These are phyloP conservation scores for Cololabis saira DNA, from an alignment of 2,113 vertebrate species.

Conservation along the genomic window DNA sequence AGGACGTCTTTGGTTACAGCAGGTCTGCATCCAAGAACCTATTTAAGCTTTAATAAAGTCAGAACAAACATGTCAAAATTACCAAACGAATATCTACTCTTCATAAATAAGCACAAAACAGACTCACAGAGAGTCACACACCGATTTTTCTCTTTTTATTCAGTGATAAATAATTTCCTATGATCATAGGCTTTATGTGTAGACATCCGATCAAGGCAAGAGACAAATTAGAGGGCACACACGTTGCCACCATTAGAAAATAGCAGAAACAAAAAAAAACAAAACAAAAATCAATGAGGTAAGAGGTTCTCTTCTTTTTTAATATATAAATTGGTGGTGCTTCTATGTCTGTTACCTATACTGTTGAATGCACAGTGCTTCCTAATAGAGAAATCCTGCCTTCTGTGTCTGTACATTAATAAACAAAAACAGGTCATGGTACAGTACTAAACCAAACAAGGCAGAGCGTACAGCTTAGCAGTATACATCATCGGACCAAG, in stretches of 20 bases:
- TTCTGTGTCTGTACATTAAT: conserved; percentile 76
- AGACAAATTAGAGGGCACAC: conserved; percentile 81
- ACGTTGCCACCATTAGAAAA: conserved; percentile 72
- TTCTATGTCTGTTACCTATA: conserved; percentile 79
- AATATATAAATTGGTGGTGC: conserved; percentile 76
- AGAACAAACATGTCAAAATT: not conserved
- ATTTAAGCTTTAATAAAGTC: no score
- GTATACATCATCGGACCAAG: conserved; percentile 57
- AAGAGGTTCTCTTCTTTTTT: conserved; percentile 80
- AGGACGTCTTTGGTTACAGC: no score
- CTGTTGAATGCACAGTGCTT: conserved; percentile 79
- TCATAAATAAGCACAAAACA: conserved; percentile 34
- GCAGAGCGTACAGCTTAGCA: conserved; percentile 51
- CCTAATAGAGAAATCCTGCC: conserved; percentile 77
- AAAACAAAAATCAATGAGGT: conserved; percentile 79
- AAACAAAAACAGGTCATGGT: conserved; percentile 75
- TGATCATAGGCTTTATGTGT: conserved; percentile 80
- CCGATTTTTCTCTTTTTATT: conserved; percentile 76
- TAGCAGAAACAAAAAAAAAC: conserved; percentile 55
- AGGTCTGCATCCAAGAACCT: no score
- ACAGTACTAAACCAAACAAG: conserved; percentile 72
- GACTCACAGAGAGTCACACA: conserved; percentile 63
- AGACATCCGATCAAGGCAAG: conserved; percentile 79
- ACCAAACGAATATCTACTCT: not conserved
- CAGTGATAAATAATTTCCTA: conserved; percentile 84